These are phyloP conservation scores for Salvator merianae DNA, from an alignment of 2,113 vertebrate species.

Conservation along the genomic window DNA sequence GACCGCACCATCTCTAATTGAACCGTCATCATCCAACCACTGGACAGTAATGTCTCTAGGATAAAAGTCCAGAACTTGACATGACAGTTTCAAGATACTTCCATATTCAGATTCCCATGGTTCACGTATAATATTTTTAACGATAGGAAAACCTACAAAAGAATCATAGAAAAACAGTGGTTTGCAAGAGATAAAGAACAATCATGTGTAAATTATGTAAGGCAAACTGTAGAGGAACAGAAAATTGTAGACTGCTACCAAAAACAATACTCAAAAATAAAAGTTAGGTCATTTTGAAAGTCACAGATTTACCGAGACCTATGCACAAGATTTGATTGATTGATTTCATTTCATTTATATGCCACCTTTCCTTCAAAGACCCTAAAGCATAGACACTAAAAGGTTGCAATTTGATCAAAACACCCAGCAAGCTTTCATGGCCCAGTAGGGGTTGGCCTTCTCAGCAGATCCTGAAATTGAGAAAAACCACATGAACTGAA, in stretches of 20 bases:
- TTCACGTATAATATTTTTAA: slow-evolving; percentile 18
- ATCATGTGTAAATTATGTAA: background rate
- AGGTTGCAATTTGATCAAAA: too few species aligned
- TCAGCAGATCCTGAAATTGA: too few species aligned
- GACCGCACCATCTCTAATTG: background rate
- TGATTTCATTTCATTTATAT: too few species aligned
- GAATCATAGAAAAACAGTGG: background rate
- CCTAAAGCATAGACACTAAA: too few species aligned
- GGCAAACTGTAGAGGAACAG: background rate
- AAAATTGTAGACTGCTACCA: background rate
- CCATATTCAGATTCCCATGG: slow-evolving; percentile 12
- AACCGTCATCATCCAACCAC: background rate
- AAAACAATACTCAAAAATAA: background rate
- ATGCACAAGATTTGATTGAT: too few species aligned
- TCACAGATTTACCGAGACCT: too few species aligned
- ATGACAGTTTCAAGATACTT: slow-evolving; percentile 9
- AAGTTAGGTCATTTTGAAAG: too few species aligned
- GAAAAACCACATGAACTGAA: too few species aligned
- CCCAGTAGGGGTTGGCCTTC: too few species aligned
- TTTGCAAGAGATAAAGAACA: background rate
- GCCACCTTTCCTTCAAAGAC: too few species aligned
- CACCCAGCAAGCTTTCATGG: too few species aligned
- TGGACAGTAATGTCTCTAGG: background rate
- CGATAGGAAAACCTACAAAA: slow-evolving; percentile 23
- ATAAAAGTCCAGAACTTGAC: slow-evolving; percentile 21